These are phyloP conservation scores for Papilio polyxenes DNA, from an alignment of 1,140 invertebrate species.

Conservation along the genomic window DNA sequence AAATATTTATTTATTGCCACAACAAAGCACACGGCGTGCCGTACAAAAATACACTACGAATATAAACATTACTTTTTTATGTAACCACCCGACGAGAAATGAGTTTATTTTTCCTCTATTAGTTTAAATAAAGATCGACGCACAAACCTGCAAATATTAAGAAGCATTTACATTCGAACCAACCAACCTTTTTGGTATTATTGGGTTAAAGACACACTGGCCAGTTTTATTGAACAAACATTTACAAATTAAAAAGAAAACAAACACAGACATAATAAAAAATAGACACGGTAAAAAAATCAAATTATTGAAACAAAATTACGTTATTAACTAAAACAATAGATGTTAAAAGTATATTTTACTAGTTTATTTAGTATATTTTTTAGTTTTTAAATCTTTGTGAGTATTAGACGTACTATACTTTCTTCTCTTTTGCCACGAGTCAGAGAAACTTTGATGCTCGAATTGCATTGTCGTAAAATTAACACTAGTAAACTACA, in stretches of 20 bases:
- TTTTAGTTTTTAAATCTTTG: too few relatives aligned
- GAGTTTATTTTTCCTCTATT: conserved; percentile 21
- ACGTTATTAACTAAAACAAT: too few relatives aligned
- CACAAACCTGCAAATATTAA: neutral
- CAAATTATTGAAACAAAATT: too few relatives aligned
- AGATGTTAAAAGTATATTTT: too few relatives aligned
- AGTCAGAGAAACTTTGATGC: neutral
- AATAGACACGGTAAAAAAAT: too few relatives aligned
- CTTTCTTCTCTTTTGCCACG: neutral
- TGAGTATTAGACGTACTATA: too few relatives aligned
- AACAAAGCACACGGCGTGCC: conserved; percentile 8
- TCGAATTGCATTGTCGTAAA: neutral
- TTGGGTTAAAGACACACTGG: neutral
- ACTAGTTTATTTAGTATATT: too few relatives aligned
- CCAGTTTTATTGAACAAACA: neutral
- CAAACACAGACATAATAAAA: too few relatives aligned
- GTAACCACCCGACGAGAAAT: conserved; percentile 11
- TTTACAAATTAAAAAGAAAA: neutral
- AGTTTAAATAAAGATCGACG: conserved; percentile 10
- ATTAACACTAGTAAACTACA: neutral
- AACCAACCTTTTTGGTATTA: neutral
- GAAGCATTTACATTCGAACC: neutral
- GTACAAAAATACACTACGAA: conserved; percentile 12
- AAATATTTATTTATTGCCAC: conserved; percentile 26
- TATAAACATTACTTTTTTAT: conserved; percentile 21